Evolutionary conservation across 2,113 vertebrate species (phyloP).

Genomic region (Spea bombifrons): DNA sequence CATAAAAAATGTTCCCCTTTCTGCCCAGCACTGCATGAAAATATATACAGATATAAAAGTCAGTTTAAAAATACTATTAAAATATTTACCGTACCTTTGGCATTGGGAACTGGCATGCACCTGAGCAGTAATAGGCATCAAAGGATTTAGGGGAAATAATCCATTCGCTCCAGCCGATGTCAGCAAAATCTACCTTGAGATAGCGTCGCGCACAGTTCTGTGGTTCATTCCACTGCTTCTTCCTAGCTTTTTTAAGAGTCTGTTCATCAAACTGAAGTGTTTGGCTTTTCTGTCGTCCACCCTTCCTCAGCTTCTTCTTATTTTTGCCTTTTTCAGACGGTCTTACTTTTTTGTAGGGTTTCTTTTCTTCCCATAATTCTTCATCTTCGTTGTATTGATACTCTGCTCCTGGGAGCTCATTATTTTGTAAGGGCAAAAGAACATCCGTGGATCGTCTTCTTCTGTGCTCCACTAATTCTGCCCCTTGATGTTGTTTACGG

Average conservation of each 20-base stretch:
- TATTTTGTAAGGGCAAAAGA: conserved; percentile 85
- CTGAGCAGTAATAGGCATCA: conserved; percentile 92
- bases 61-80: conserved; percentile 37
- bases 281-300: conserved; percentile 74
- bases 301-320: conserved; percentile 83
- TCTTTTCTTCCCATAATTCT: conserved; percentile 73
- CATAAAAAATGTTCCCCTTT: conserved; percentile 22
- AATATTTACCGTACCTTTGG: conserved; percentile 77
- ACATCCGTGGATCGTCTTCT: conserved; percentile 71
- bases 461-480: conserved; percentile 49
- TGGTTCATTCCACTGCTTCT: conserved; percentile 91
- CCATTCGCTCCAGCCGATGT: conserved; percentile 98
- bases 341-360: conserved; percentile 75
- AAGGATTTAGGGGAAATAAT: conserved; percentile 97
- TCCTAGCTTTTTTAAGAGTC: conserved; percentile 86
- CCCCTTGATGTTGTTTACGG: conserved; percentile 50
- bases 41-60: conserved; percentile 21
- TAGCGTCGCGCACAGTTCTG: conserved; percentile 83
- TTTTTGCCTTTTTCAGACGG: conserved; percentile 70
- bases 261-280: conserved; percentile 90
- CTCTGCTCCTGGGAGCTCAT: conserved; percentile 86
- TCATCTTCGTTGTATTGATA: conserved; percentile 69
- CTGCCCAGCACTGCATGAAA: background rate
- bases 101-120: conserved; percentile 97
- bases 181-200: conserved; percentile 95